Percentiles rank a stretch among this genome's conserved stretches.
These are phyloP conservation scores for Eucriotettix oculatus DNA, from an alignment of 2,888 invertebrate species.

Conservation along the genomic window DNA sequence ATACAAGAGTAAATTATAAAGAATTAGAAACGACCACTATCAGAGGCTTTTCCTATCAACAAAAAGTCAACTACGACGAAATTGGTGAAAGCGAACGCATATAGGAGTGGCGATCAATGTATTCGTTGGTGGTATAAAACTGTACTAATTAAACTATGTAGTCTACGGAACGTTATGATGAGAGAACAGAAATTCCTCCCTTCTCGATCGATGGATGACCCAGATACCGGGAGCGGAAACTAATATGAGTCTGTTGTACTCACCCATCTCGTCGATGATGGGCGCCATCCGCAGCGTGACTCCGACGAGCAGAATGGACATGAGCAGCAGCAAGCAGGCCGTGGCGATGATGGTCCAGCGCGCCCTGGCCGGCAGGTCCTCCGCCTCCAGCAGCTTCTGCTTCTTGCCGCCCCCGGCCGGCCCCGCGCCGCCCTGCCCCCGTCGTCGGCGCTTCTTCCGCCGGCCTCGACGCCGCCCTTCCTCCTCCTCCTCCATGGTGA, in stretches of 20 bases:
- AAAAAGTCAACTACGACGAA: no score
- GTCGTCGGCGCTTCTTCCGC: slow-evolving; percentile 17
- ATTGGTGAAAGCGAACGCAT: no score
- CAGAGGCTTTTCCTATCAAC: no score
- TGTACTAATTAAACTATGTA: no score
- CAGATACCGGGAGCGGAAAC: no score
- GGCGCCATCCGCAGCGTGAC: slow-evolving; percentile 87
- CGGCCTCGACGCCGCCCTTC: neutral
- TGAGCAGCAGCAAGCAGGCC: slow-evolving; percentile 69
- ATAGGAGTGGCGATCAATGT: no score
- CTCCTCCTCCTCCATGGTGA: slow-evolving; percentile 28
- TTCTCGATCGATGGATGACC: no score
- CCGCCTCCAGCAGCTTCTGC: slow-evolving; percentile 37
- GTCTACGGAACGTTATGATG: no score
- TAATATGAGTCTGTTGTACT: slow-evolving; percentile 23
- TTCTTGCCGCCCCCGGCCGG: slow-evolving; percentile 32
- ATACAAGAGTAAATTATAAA: no score
- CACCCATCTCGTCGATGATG: slow-evolving; percentile 90
- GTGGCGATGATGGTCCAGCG: slow-evolving; percentile 85
- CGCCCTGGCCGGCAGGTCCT: slow-evolving; percentile 67
- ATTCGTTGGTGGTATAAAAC: no score
- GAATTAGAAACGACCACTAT: no score
- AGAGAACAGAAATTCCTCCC: no score
- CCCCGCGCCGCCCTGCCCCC: slow-evolving; percentile 19
- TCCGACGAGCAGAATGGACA: slow-evolving; percentile 79